Evolutionary conservation across 2,113 vertebrate genomes (phyloP).

Genomic region (Brachypodius melanocephalos): DNA sequence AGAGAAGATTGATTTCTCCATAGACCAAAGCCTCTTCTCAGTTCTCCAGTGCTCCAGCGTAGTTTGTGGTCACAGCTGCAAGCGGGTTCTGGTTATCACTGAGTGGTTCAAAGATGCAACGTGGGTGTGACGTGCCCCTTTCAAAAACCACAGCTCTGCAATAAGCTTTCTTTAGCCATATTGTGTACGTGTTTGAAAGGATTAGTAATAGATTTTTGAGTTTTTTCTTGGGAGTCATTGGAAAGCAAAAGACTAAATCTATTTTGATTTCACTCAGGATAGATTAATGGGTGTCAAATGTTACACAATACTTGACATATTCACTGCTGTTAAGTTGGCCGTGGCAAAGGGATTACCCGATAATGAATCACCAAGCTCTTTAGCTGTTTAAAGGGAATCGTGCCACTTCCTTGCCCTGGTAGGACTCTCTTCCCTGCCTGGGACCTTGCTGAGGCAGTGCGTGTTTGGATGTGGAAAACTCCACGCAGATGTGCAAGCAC

Average conservation of each 20-base stretch:
- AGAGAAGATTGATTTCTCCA: background rate
- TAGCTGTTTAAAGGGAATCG: background rate
- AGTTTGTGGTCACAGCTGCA: background rate
- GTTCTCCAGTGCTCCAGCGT: background rate
- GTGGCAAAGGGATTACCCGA: slow-evolving; percentile 44
- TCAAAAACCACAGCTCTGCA: background rate
- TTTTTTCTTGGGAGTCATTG: slow-evolving; percentile 5
- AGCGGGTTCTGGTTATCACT: background rate
- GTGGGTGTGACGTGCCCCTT: background rate
- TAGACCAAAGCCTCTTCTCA: background rate
- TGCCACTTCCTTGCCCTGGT: background rate
- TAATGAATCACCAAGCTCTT: slow-evolving; percentile 33
- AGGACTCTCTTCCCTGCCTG: background rate
- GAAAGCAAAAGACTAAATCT: slow-evolving; percentile 3
- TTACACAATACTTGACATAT: slow-evolving; percentile 31
- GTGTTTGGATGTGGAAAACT: slow-evolving; percentile 20
- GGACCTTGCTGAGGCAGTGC: slow-evolving; percentile 5
- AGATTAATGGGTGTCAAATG: slow-evolving; percentile 28
- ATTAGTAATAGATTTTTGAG: background rate
- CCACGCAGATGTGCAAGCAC: slow-evolving; percentile 42
- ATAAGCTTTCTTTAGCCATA: background rate
- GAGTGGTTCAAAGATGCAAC: background rate
- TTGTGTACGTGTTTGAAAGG: background rate
- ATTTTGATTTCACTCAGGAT: slow-evolving; percentile 7
- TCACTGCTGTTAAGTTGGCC: slow-evolving; percentile 25